Evolutionary conservation across 2,797 vertebrate species (phyloP), one percentile per base, ranked within the genome.

Genomic region (Eulemur albifrons): DNA sequence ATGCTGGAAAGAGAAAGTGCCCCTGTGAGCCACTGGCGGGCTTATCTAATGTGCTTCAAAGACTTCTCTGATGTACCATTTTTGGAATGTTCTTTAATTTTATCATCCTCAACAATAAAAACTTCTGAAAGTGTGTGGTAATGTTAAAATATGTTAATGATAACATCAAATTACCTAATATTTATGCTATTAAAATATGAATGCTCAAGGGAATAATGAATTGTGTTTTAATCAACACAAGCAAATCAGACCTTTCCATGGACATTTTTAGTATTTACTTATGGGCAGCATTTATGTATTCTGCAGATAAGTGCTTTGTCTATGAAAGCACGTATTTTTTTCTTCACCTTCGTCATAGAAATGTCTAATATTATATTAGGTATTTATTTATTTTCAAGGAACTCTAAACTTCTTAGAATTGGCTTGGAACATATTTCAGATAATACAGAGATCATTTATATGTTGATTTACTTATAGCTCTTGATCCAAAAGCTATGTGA

Each of bases 1-100:
- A 90, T 93, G 43, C 95, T 97, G 93, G 92, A 65, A 91, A 97
- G 93, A 98, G 97, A 97, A 98, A 98, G 97, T 98, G 98, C 98
- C 98, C 97, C 98, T 98, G 97, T 98, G 98, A 99, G 99, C 98
- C 98, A 97, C 97, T 98, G 98, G 98, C 98, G 98, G 97, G 93
- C 57, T 98, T 98, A 93, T 94, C 94, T 97, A 97, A 30, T 57
- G 84, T 90, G 88, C 54, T 97, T 98, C 97, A 93, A 98, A 98
- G 98, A 61, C 95, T 98, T 98, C 94, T 98, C 98, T 98, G 98
- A 98, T 98, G 97, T 98, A 97, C 98, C 93, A 97, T 85, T 97
- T 98, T 98, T 97, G 97, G 97, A 98, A 67, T n/a, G 63, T 67
- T 67, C 97, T 98, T 98, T 98, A 92, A 97, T 86, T 94, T 93